A percentile compares a stretch with the other conserved stretches of the same genome.
Evolutionary conservation across 2,888 invertebrate genomes (phyloP).

Genomic region (Drosophila seclusa): DNA sequence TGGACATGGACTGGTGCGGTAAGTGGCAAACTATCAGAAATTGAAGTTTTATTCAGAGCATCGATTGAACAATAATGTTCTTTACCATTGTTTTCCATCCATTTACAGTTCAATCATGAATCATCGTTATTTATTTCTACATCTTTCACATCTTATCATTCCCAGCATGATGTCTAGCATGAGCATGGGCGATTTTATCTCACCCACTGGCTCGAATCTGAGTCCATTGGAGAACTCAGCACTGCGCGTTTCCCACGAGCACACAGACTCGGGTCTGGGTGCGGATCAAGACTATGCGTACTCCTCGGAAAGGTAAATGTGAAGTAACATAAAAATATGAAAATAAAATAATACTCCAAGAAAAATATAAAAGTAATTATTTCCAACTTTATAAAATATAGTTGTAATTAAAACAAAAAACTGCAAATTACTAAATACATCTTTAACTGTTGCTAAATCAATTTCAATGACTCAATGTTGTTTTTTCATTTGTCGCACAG

Average conservation of each 20-base stretch:
- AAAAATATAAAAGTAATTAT: too few species aligned
- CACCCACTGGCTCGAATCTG: slow-evolving; percentile 84
- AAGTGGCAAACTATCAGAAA: slow-evolving; percentile 39
- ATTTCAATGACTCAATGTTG: background rate
- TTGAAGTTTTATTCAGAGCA: background rate
- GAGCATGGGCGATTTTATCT: slow-evolving; percentile 85
- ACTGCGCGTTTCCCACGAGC: slow-evolving; percentile 89
- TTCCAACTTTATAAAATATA: background rate
- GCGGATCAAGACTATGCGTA: slow-evolving; percentile 91
- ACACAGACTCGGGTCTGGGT: slow-evolving; percentile 91
- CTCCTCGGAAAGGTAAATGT: slow-evolving; percentile 88
- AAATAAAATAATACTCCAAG: too few species aligned
- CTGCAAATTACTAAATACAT: background rate
- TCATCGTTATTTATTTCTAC: background rate
- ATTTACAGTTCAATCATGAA: slow-evolving; percentile 1
- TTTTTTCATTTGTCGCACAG: slow-evolving; percentile 61
- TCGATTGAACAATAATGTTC: background rate
- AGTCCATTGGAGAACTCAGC: slow-evolving; percentile 85
- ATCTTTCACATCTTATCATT: background rate
- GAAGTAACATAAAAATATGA: accelerated
- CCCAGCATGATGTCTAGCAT: slow-evolving; percentile 85
- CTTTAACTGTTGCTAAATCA: background rate
- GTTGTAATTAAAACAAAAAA: background rate
- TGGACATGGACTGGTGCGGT: slow-evolving; percentile 84
- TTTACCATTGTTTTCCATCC: slow-evolving; percentile 1